These are phyloP conservation scores for Epicauta chinensis DNA, from an alignment of 1,140 invertebrate species.

Conservation along the genomic window DNA sequence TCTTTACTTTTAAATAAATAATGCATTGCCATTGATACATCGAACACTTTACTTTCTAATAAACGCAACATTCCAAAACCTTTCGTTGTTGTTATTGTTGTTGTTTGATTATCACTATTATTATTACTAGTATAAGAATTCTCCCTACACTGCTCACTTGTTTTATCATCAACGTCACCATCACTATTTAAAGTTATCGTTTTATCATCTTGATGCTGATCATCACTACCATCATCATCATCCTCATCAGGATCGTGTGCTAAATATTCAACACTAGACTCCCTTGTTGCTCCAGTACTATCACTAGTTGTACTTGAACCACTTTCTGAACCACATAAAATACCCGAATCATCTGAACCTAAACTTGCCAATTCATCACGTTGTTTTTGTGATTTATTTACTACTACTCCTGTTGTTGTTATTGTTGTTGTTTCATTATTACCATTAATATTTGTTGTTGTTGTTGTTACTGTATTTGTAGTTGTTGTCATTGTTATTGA, in stretches of 20 bases:
- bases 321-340: constrained; percentile 65
- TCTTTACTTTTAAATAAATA: constrained; percentile 99
- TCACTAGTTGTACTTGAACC: constrained; percentile 41
- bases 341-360: constrained; percentile 80
- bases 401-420: constrained; percentile 16
- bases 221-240: constrained; percentile 50
- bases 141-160: background rate
- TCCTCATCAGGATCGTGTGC: constrained; percentile 51
- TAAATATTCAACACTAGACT: constrained; percentile 44
- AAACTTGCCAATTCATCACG: constrained; percentile 65
- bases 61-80: constrained; percentile 64
- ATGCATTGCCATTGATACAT: constrained; percentile 95
- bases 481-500: constrained; percentile 29
- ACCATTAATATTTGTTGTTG: background rate
- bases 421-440: no score
- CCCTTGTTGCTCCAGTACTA: constrained; percentile 28
- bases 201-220: background rate
- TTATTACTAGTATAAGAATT: background rate
- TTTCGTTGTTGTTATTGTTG: constrained; percentile 23
- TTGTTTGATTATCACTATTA: background rate
- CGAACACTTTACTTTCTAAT: constrained; percentile 95
- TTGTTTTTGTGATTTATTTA: constrained; percentile 28
- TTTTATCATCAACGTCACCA: background rate
- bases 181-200: background rate
- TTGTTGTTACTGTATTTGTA: background rate